Conservation (phyloP, 2,888 invertebrate genomes). For the Tupiocoris notatus region DNA sequence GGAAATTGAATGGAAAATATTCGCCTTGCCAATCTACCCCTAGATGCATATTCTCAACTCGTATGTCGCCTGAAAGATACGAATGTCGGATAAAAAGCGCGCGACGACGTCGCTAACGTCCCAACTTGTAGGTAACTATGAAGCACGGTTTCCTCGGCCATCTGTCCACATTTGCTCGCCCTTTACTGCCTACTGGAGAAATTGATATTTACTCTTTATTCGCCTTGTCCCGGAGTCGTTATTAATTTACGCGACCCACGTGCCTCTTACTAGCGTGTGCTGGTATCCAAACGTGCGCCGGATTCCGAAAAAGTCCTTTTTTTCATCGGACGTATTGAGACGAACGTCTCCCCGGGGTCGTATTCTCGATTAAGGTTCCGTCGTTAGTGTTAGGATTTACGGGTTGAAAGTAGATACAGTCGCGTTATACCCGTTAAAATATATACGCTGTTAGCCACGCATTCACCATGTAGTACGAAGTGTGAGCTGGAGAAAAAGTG, state of each 20-base stretch:
- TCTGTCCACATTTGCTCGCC: conserved; percentile 28
- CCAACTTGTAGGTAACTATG: conserved; percentile 33
- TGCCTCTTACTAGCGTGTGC: neutral
- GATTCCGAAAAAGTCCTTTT: conserved; percentile 14
- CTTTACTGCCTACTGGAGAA: neutral
- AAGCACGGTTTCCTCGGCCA: conserved; percentile 15
- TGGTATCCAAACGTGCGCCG: neutral
- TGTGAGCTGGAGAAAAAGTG: too few relatives aligned
- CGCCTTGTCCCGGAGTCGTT: neutral
- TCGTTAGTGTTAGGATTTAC: conserved; percentile 33
- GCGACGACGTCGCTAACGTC: too few relatives aligned
- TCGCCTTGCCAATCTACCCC: too few relatives aligned
- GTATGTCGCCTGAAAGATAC: too few relatives aligned
- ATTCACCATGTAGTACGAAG: too few relatives aligned
- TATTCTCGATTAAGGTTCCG: conserved; percentile 28
- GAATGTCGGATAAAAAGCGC: too few relatives aligned
- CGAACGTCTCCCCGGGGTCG: conserved; percentile 30
- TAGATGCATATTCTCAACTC: too few relatives aligned
- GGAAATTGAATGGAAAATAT: too few relatives aligned
- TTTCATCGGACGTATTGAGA: conserved; percentile 33
- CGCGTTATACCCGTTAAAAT: too few relatives aligned
- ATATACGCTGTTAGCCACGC: too few relatives aligned
- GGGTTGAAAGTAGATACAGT: too few relatives aligned
- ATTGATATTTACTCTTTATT: conserved; percentile 39
- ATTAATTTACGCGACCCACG: conserved; percentile 36